A percentile compares a stretch with the other conserved stretches of the same genome.
phyloP scores from a whole-genome alignment of 2,888 invertebrate genomes.

The Cistogaster globosa region DNA sequence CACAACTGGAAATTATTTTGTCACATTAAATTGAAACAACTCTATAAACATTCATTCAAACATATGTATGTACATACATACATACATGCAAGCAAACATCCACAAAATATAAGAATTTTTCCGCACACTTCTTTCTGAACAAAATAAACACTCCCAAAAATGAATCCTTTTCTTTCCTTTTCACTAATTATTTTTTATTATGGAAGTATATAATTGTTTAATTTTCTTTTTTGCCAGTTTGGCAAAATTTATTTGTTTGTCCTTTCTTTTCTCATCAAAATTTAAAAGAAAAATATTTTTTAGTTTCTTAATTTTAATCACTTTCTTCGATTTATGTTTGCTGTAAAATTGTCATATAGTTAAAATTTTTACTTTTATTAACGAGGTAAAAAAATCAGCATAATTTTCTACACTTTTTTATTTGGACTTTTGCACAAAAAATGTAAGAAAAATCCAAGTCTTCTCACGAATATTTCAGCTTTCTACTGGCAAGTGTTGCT shows the following conservation, averaged over 20 bases:
- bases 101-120: not conserved
- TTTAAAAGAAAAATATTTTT: too few species aligned
- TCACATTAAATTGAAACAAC: too few species aligned
- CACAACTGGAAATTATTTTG: too few species aligned
- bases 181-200: slow-evolving; percentile 27
- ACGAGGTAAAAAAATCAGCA: too few species aligned
- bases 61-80: not conserved
- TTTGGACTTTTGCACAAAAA: slow-evolving; percentile 55
- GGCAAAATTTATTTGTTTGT: slow-evolving; percentile 59
- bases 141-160: slow-evolving; percentile 17
- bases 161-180: not conserved
- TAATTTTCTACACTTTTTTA: slow-evolving; percentile 27
- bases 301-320: too few species aligned
- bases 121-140: not conserved
- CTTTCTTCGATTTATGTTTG: too few species aligned
- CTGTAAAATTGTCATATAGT: too few species aligned
- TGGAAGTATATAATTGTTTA: slow-evolving; percentile 26
- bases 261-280: not conserved
- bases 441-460: slow-evolving; percentile 10
- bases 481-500: slow-evolving; percentile 41
- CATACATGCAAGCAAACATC: not conserved
- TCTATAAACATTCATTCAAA: not conserved
- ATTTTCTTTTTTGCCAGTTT: slow-evolving; percentile 54
- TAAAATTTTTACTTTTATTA: too few species aligned
- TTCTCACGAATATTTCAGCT: slow-evolving; percentile 30